These are phyloP conservation scores for Forbesichthys papilliferus DNA, from an alignment of 2,113 vertebrate genomes.

Conservation along the genomic window DNA sequence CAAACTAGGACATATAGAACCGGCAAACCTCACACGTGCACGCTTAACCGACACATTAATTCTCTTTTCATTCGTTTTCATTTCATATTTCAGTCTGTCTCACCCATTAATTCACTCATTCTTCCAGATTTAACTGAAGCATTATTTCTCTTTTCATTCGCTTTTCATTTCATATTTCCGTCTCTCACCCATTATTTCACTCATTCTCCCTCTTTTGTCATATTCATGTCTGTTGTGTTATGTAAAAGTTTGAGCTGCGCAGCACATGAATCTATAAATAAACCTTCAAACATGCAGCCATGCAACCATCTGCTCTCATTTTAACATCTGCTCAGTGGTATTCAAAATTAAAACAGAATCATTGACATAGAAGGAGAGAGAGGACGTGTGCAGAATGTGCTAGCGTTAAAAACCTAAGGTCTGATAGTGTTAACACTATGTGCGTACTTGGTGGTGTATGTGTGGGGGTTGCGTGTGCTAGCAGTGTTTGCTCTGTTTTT, in stretches of 20 bases:
- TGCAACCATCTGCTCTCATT: slow-evolving; percentile 23
- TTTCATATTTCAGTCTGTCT: not conserved
- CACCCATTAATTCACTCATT: not conserved
- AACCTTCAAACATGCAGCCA: slow-evolving; percentile 16
- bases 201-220: slow-evolving; percentile 9
- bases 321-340: slow-evolving; percentile 17
- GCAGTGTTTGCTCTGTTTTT: slow-evolving; percentile 60
- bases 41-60: too few relatives aligned
- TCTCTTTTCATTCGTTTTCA: not conserved
- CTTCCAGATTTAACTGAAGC: not conserved
- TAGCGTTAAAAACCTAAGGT: not conserved
- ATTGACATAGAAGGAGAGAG: not conserved
- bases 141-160: not conserved
- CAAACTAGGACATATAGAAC: slow-evolving; percentile 11
- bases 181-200: not conserved
- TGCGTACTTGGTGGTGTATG: slow-evolving; percentile 16
- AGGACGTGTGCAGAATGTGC: slow-evolving; percentile 8
- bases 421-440: slow-evolving; percentile 4
- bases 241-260: slow-evolving; percentile 6
- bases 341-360: slow-evolving; percentile 16
- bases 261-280: slow-evolving; percentile 19
- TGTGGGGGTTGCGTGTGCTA: slow-evolving; percentile 14
- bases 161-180: too few relatives aligned
- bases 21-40: not conserved
- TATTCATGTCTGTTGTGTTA: slow-evolving; percentile 16